phyloP scores from a whole-genome alignment of 2,113 vertebrate species.

The Epinephelus lanceolatus region DNA sequence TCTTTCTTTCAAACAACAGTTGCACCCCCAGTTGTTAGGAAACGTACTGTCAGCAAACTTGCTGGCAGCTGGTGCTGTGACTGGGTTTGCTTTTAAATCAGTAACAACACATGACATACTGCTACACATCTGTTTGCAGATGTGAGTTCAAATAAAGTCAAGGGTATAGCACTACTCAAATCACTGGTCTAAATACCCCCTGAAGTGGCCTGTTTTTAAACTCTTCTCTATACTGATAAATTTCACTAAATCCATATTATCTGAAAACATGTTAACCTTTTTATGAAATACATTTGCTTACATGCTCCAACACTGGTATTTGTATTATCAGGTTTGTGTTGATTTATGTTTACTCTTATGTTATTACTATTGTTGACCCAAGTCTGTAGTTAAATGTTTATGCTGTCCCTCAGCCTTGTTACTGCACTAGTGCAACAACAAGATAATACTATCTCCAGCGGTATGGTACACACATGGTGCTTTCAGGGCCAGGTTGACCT shows the following conservation, averaged over 20 bases:
- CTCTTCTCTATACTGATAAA: no score
- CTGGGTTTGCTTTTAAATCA: conserved; percentile 29
- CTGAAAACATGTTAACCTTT: neutral
- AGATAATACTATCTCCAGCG: conserved; percentile 14
- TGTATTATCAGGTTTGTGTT: neutral
- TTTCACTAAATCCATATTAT: neutral
- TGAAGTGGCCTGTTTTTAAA: neutral
- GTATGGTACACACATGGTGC: neutral
- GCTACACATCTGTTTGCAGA: conserved; percentile 36
- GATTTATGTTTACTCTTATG: neutral
- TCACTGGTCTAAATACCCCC: neutral
- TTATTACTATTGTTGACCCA: neutral
- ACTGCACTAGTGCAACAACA: neutral
- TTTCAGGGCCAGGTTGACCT: conserved; percentile 10
- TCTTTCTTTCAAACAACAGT: conserved; percentile 59
- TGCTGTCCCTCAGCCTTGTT: neutral
- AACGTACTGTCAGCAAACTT: conserved; percentile 38
- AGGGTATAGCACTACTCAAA: neutral
- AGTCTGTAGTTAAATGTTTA: neutral
- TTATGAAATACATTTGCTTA: neutral
- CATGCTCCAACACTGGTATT: neutral
- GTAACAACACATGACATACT: neutral
- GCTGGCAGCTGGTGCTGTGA: conserved; percentile 51
- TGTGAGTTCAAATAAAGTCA: neutral
- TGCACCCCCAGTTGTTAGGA: conserved; percentile 64